Evolutionary conservation across 2,797 vertebrate genomes (phyloP), one percentile per base, ranked within the genome.

Genomic region (Myripristis jacobus): DNA sequence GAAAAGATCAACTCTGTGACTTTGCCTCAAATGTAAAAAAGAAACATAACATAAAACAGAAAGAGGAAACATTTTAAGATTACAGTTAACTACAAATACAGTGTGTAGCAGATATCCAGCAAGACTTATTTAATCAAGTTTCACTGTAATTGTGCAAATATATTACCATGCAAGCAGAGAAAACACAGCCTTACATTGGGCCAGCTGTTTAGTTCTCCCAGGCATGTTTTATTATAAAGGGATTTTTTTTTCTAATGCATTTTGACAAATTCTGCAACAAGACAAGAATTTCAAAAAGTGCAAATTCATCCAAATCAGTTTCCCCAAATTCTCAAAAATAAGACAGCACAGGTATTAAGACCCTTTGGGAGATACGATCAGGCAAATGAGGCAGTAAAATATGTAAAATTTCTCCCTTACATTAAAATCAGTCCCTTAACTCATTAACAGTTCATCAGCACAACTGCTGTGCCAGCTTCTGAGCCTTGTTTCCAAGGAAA

Each of bases 111-210:
- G 76, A 84, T 75, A 70, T 70, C 21, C n/a, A 75, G 75, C 76
- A 38, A 80, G 52, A 70, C 63, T 44, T 3, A 51, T 21, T 47
- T 78, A 66, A 83, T 70, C 52, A 67, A 65, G 73, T 73, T 73
- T 58, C 38, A 77, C 72, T 73, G 60, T 12, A 73, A 78, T 66
- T 82, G 86, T 89, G 91, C 83, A 91, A 93, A 88, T 63, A 24
- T 22, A 19, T 66, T 0, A 68, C 41, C 69, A 36, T 55, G 78
- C 73, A 82, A 76, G 29, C 58, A 55, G 61, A 61, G 31, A 36
- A 62, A n/a, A 57, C 5, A 21, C 38, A 47, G 70, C 71, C 75
- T 31, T 52, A 68, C 46, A 31, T 62, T 59, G 43, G 59, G 43
- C 64, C 51, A 58, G 53, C 67, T 24, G 47, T 38, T 60, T 1